phyloP scores from a whole-genome alignment of 1,140 invertebrate species.

The Sitodiplosis mosellana region DNA sequence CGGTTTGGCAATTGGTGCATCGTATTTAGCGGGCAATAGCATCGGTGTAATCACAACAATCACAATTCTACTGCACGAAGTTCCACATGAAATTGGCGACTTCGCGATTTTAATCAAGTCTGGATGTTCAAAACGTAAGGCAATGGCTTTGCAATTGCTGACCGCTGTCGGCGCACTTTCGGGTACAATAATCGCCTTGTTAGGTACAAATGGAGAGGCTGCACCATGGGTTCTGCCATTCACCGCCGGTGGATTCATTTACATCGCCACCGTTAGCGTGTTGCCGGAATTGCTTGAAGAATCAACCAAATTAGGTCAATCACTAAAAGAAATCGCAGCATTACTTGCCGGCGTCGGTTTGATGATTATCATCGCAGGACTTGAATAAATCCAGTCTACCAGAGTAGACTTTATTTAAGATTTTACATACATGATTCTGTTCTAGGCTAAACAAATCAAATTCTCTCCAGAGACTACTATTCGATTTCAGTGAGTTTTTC shows the following conservation, averaged over 20 bases:
- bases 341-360: constrained; percentile 56
- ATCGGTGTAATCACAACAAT: constrained; percentile 82
- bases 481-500: background rate
- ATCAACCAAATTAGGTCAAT: constrained; percentile 46
- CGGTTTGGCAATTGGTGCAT: constrained; percentile 84
- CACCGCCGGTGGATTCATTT: constrained; percentile 89
- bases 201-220: constrained; percentile 37
- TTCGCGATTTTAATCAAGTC: constrained; percentile 89
- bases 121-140: constrained; percentile 80
- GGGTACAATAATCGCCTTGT: constrained; percentile 72
- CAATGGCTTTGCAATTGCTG: constrained; percentile 74
- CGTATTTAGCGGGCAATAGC: constrained; percentile 73
- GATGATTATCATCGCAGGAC: constrained; percentile 49
- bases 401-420: background rate
- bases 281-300: constrained; percentile 80
- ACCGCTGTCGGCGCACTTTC: constrained; percentile 89
- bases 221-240: constrained; percentile 89
- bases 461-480: background rate
- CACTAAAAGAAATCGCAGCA: constrained; percentile 63
- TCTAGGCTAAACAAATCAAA: background rate
- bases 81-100: constrained; percentile 94
- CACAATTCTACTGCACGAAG: constrained; percentile 82
- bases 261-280: constrained; percentile 86
- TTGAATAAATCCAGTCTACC: constrained; percentile 13
- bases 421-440: background rate